Base-by-base conservation (phyloP, 2,888 invertebrate species). In the Schizaphis graminum region DNA sequence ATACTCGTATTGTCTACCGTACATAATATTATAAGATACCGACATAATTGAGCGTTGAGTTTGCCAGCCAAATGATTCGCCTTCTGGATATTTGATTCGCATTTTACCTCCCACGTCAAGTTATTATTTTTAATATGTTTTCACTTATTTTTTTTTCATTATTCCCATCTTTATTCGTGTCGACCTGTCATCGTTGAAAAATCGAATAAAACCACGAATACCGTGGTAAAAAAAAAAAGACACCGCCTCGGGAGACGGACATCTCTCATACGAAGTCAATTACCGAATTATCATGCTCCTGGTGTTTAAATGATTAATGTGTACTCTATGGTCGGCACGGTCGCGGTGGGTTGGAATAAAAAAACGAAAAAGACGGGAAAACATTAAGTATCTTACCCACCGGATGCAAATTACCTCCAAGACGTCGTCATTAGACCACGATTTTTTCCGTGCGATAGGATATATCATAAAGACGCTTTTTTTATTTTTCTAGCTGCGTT, bases 171-270 rank as follows among this genome's bases (percentile, higher is more conserved):
- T 57, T 93, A 93, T 93, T 93, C 93, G 93, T 94, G 93, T 94
- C 93, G 93, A 94, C 93, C 93, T 94, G 93, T 94, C 90, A 94
- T 94, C 93, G 93, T 94, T 94, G 93, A 94, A 94, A 94, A 94
- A 94, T 94, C 93, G 93, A 94, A 94, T 94, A 90, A 91, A 90
- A 94, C 93, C 90, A 89, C 93, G 93, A 77, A 77, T 41, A 53
- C 89, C 57, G 84, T 53, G 35, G 84, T 57, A 53, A 61, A 61
- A 77, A 67, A 88, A 92, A 77, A 88, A 92, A 87, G 47, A 67
- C 77, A 61, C 93, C 93, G 90, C 93, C 84, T 61, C 86, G 35
- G 93, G 85, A 86, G 90, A 85, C 93, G 93, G 56, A 90, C 84
- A 86, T 77, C 56, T 67, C 91, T 94, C 93, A 90, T 94, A 90